Evolutionary conservation across 2,888 invertebrate species (phyloP), one percentile per base, ranked within the genome.

Genomic region (Sclerodermus sp.): DNA sequence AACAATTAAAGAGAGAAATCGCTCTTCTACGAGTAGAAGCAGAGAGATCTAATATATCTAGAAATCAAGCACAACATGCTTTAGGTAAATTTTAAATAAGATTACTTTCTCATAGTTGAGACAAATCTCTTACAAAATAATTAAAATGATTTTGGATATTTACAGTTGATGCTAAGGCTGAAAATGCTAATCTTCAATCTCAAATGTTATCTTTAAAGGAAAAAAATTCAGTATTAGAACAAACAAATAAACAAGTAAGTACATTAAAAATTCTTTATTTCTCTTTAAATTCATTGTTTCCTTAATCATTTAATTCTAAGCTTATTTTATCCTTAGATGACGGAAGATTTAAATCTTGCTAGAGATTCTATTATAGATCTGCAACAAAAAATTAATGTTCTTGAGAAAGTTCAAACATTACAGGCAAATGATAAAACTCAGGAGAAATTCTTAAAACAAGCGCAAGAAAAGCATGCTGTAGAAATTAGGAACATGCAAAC

Each of bases 51-150:
- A 80, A 84, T 50, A 71, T 84, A 9, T 84, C 83, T 0, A 76
- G 83, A 52, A 82, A 83, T 62, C 83, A 87, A 66, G 82, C 84
- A n/a, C 86, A 87, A 71, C 84, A 86, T 62, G 79, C 85, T 57
- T 80, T 88, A 56, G 87, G 84, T 84, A 78, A 64, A 60, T 31
- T 38, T 46, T 31, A 46, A 30, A 29, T 39, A 34, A 23, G 30
- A 42, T 23, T 23, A 49, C 44, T 32, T 29, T 42, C 12, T 38
- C 9, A 42, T 42, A 42, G 39, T 4, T 9, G 15, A 12, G 1
- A 14, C 45, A 18, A 8, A 38, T 12, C 37, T n/a, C 12, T 31
- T 10, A 44, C 1, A 23, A 1, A 15, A 39, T 34, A 13, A 43
- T 49, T 32, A 10, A 39, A 12, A 23, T 13, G 23, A 8, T 48